A percentile compares a stretch with the other conserved stretches of the same genome.
Conservation (phyloP, 2,113 vertebrate species). For the Climacteris rufus region DNA sequence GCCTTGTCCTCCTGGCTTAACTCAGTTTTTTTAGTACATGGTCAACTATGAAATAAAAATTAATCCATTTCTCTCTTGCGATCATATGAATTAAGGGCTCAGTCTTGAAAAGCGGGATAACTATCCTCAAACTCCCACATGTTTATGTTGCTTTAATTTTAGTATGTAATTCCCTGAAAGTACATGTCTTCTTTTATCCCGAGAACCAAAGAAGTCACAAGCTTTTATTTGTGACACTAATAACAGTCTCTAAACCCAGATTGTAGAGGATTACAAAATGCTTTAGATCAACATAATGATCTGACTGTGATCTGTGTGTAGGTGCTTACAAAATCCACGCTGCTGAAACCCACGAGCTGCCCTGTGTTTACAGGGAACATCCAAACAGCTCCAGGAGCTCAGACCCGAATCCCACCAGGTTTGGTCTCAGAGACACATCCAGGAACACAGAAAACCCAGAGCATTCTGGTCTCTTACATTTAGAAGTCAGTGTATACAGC, state of each 20-base stretch:
- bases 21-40: neutral
- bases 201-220: constrained; percentile 38
- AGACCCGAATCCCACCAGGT: fast-evolving
- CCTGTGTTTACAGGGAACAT: neutral
- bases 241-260: constrained; percentile 61
- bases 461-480: neutral
- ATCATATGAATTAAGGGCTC: neutral
- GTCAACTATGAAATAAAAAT: neutral
- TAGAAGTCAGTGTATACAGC: neutral
- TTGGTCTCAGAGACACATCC: fast-evolving
- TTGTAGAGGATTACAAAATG: constrained; percentile 63
- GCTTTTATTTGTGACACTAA: constrained; percentile 64
- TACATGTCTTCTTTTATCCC: neutral
- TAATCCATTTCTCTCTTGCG: neutral
- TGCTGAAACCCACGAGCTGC: neutral
- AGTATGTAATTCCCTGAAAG: neutral
- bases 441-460: neutral
- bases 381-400: neutral
- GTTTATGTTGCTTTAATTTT: neutral
- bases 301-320: constrained; percentile 44
- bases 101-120: neutral
- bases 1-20: neutral
- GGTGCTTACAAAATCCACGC: constrained; percentile 25
- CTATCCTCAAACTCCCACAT: neutral
- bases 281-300: constrained; percentile 51